A percentile compares a stretch with the other conserved stretches of the same genome.
phyloP scores from a whole-genome alignment of 1,140 invertebrate genomes.

The Cheumatopsyche charites region DNA sequence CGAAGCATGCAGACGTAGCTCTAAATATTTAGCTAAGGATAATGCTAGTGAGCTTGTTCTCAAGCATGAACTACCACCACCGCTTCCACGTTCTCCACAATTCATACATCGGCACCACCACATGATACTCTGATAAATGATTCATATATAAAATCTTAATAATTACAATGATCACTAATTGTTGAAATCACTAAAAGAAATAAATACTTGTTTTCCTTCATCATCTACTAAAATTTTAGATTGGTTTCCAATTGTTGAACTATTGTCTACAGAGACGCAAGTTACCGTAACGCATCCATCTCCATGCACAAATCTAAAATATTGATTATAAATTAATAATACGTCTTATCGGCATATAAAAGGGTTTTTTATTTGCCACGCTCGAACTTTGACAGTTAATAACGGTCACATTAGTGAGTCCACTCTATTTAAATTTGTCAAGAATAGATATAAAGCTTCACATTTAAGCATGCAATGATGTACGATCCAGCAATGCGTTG shows the following conservation, averaged over 20 bases:
- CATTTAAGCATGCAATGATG: too few relatives aligned
- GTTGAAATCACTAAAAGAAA: neutral
- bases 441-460: too few relatives aligned
- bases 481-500: too few relatives aligned
- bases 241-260: constrained; percentile 52
- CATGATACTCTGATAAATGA: constrained; percentile 69
- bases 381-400: too few relatives aligned
- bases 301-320: constrained; percentile 75
- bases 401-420: too few relatives aligned
- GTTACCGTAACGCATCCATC: constrained; percentile 71
- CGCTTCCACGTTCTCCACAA: constrained; percentile 46
- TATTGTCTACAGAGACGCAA: constrained; percentile 58
- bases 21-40: constrained; percentile 91
- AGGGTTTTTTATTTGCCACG: too few relatives aligned
- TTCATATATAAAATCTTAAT: neutral
- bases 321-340: neutral
- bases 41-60: constrained; percentile 53
- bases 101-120: constrained; percentile 70
- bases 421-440: too few relatives aligned
- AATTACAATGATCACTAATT: neutral
- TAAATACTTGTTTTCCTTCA: constrained; percentile 55
- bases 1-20: constrained; percentile 82
- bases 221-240: constrained; percentile 50
- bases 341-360: too few relatives aligned
- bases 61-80: constrained; percentile 45